Percentiles rank a stretch among this genome's conserved stretches.
phyloP scores from a whole-genome alignment of 2,797 vertebrate species.

The Alauda arvensis region DNA sequence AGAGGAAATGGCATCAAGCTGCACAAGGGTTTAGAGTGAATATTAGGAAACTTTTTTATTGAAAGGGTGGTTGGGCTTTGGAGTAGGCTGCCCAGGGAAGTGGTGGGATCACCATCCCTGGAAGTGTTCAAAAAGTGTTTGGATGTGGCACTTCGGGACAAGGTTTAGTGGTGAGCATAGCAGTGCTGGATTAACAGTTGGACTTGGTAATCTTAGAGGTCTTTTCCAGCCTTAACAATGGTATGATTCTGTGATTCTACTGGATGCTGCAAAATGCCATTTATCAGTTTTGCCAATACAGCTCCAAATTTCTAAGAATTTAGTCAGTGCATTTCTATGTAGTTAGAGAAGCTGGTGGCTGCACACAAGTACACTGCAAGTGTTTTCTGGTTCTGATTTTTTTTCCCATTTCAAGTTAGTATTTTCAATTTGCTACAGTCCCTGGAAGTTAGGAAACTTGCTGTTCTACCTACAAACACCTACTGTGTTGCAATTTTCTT shows the following conservation, averaged over 20 bases:
- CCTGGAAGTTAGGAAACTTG: conserved; percentile 42
- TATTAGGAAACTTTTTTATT: neutral
- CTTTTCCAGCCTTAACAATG: neutral
- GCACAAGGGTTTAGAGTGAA: neutral
- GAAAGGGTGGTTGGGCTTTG: rapidly evolving
- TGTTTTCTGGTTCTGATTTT: conserved; percentile 15
- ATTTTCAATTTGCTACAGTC: conserved; percentile 31
- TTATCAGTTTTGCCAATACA: conserved; percentile 4
- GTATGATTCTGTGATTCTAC: neutral
- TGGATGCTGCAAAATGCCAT: neutral
- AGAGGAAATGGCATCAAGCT: neutral
- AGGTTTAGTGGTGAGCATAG: neutral
- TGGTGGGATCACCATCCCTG: neutral
- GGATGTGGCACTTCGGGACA: neutral
- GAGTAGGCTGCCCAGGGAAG: neutral
- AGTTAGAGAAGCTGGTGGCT: neutral
- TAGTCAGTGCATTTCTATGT: conserved; percentile 25
- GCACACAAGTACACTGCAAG: neutral
- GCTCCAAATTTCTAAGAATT: neutral
- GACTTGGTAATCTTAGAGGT: neutral
- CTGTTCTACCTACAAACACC: conserved; percentile 51
- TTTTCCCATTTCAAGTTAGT: conserved; percentile 1
- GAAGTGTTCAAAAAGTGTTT: neutral
- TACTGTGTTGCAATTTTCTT: conserved; percentile 66
- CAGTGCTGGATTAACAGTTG: neutral